Evolutionary conservation across 2,797 vertebrate genomes (phyloP).

Genomic region (Neosilurus mollespiculum): DNA sequence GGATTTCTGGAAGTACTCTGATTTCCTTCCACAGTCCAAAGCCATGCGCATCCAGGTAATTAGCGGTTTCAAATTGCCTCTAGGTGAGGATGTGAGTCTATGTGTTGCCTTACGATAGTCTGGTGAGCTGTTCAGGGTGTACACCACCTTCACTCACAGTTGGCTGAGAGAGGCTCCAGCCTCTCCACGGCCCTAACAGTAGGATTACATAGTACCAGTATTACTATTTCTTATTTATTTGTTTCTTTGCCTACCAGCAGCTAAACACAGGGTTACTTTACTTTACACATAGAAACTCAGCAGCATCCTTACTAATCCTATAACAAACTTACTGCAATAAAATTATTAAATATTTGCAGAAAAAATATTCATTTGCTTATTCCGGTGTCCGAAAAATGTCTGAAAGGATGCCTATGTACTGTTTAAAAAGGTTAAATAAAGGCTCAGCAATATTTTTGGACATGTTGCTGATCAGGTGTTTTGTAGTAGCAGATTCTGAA

Average conservation of each 20-base stretch:
- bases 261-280: neutral
- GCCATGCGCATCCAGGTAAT: no score
- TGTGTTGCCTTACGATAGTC: no score
- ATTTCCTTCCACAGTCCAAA: no score
- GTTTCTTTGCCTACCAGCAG: neutral
- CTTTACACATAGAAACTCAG: neutral
- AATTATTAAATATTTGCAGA: neutral
- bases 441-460: neutral
- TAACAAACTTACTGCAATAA: neutral
- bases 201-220: no score
- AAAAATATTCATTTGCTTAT: neutral
- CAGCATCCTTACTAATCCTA: neutral
- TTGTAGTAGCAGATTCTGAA: constrained; percentile 13
- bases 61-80: no score
- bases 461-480: neutral
- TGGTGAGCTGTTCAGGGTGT: no score
- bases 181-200: no score
- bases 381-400: neutral
- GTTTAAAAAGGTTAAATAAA: neutral
- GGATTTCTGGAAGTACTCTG: no score
- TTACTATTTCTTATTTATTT: no score
- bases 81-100: no score
- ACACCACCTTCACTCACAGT: no score
- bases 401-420: neutral
- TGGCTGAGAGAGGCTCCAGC: no score